Base-by-base conservation (phyloP, 64 coral and sea anemone genomes). In the Montipora sp. region DNA sequence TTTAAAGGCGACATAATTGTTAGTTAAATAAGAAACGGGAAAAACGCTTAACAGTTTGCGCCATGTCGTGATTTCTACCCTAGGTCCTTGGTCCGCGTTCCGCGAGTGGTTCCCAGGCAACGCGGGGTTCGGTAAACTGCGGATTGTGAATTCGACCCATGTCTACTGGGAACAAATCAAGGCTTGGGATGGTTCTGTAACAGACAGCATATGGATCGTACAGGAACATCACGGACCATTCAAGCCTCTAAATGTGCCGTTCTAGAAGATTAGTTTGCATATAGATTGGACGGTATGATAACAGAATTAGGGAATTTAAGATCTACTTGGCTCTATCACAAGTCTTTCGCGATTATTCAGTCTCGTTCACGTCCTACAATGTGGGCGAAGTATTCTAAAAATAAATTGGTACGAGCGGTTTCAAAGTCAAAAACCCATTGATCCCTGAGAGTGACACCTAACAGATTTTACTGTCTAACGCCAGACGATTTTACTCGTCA, bases 151-250 rank as follows among this genome's bases (percentile, higher is more conserved):
- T 81, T 77, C 80, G 7, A 96, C 91, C 7, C 95, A 96, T 81
- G 22, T 96, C 4, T 93, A 74, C 73, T 96, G 95, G 95, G 90
- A 92, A 49, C 95, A 96, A 89, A 87, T 92, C 36, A 77, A 89
- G 67, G 70, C 90, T 13, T 93, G 78, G 61, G 91, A 92, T 79
- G 91, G 79, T 8, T 75, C 88, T 60, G 61, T 96, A 3, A 89
- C 84, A 14, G 95, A 96, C 80, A 92, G 90, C 14, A 50, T 96
- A 48, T 96, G 95, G 95, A 76, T 96, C 46, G 44, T 21, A 74
- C 95, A 96, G 81, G 75, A 96, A 50, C 78, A 96, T 73, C 95
- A 96, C 75, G 95, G 95, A 47, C 95, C 95, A 21, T 96, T 96
- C 86, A 51, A 90, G 80, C 90, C 91, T 12, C 57, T 90, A 16